Evolutionary conservation across 2,888 invertebrate genomes (phyloP).

Genomic region (Anoncus sp.): DNA sequence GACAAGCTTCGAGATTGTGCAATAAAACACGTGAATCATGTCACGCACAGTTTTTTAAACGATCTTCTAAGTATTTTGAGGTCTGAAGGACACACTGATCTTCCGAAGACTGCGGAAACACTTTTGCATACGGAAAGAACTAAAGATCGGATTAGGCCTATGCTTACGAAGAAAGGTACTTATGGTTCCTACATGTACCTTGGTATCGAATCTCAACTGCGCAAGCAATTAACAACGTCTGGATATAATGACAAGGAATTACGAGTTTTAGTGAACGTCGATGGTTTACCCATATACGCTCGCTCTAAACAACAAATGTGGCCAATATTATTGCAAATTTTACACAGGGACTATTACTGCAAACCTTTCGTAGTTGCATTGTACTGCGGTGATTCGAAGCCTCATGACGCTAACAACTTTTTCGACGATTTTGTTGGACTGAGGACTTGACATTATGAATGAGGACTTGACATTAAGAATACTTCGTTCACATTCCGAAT

Average conservation of each 20-base stretch:
- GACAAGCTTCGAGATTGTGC: slow-evolving; percentile 52
- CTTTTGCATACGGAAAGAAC: slow-evolving; percentile 37
- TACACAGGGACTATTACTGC: slow-evolving; percentile 41
- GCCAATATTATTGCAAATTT: slow-evolving; percentile 49
- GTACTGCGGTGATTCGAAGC: slow-evolving; percentile 61
- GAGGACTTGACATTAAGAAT: slow-evolving; percentile 41
- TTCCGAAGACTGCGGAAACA: slow-evolving; percentile 50
- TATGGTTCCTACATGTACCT: slow-evolving; percentile 44
- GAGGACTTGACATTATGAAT: slow-evolving; percentile 45
- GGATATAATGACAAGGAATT: slow-evolving; percentile 35
- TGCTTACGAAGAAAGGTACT: slow-evolving; percentile 40
- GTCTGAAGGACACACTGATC: slow-evolving; percentile 49
- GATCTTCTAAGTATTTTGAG: slow-evolving; percentile 34
- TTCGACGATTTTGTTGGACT: slow-evolving; percentile 56
- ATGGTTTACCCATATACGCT: slow-evolving; percentile 44
- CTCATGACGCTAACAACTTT: slow-evolving; percentile 43
- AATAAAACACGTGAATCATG: slow-evolving; percentile 35
- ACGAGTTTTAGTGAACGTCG: slow-evolving; percentile 37
- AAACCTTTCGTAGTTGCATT: slow-evolving; percentile 52
- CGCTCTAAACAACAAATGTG: slow-evolving; percentile 45
- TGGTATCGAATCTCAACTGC: slow-evolving; percentile 37
- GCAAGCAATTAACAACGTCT: slow-evolving; percentile 21
- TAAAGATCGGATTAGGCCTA: slow-evolving; percentile 17
- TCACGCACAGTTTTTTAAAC: slow-evolving; percentile 42
- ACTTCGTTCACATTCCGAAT: slow-evolving; percentile 52